Evolutionary conservation across 2,113 vertebrate genomes (phyloP).

Genomic region (Paralichthys olivaceus): DNA sequence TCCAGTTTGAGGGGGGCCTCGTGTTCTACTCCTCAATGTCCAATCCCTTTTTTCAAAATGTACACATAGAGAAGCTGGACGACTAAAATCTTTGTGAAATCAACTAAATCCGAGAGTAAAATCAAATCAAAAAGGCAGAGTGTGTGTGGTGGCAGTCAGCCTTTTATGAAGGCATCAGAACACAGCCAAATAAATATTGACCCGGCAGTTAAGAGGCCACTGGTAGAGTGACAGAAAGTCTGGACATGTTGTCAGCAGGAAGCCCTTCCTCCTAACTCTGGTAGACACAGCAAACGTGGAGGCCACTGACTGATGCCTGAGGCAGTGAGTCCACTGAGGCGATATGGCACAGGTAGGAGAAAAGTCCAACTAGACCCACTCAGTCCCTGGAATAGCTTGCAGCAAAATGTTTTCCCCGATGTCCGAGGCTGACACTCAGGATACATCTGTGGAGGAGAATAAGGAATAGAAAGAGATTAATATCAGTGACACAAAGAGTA

Average conservation of each 20-base stretch:
- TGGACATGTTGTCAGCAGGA: constrained; percentile 87
- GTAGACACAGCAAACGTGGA: constrained; percentile 88
- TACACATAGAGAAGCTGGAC: constrained; percentile 58
- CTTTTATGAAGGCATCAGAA: constrained; percentile 88
- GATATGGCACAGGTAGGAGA: constrained; percentile 91
- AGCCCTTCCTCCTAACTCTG: constrained; percentile 87
- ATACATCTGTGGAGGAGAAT: constrained; percentile 85
- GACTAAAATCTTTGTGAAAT: constrained; percentile 81
- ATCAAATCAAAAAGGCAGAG: constrained; percentile 51
- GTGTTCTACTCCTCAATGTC: constrained; percentile 30
- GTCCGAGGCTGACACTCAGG: constrained; percentile 87
- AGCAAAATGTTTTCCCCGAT: constrained; percentile 79
- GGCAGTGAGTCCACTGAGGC: constrained; percentile 90
- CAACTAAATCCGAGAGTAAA: constrained; percentile 82
- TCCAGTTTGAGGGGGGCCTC: constrained; percentile 46
- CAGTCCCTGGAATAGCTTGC: constrained; percentile 78
- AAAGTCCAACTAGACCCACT: constrained; percentile 81
- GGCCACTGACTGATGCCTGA: constrained; percentile 90
- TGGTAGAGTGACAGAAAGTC: constrained; percentile 87
- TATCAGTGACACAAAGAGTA: neutral
- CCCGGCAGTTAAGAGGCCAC: constrained; percentile 90
- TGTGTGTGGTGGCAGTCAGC: constrained; percentile 82
- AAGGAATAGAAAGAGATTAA: neutral
- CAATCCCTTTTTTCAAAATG: constrained; percentile 65
- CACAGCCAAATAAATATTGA: constrained; percentile 92